Evolutionary conservation across 2,888 invertebrate species (phyloP), one percentile per base, ranked within the genome.

Genomic region (Tuta absoluta): DNA sequence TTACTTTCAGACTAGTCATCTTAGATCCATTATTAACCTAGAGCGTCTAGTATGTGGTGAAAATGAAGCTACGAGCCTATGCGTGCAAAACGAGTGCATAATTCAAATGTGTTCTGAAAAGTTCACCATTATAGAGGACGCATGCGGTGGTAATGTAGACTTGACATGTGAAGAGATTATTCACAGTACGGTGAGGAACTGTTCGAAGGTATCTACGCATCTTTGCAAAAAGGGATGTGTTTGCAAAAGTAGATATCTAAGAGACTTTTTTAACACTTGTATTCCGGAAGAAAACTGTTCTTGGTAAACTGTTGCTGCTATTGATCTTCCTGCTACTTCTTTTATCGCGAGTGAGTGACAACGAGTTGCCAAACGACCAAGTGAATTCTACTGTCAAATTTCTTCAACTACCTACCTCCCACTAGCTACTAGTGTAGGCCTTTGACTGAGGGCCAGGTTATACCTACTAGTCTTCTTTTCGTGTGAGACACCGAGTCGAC

Each of bases 141-240:
- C 10, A 11, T 51, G 51, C 12, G 21, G 19, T 10, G 51, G 51
- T 2, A 11, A 19, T 2, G 12, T 51, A 12, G 51, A 51, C 51
- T 51, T 51, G 51, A 51, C 51, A 10, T 51, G 51, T 21, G 51
- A 51, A 51, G 51, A 21, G 45, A 45, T 45, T n/a, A 45, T 45
- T n/a, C 45, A 45, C 8, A 2, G 51, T 10, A 3, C 51, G 8
- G 7, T 21, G 51, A 51, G 11, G 1, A 51, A 21, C 23, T 21
- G 23, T 21, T 51, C 51, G 7, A 51, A 51, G 10, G 51, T 23
- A 0, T 19, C 19, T 2, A 0, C 5, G 21, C 21, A 12, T 21
- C 21, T 21, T 8, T 51, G 51, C 10, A 51, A 2, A 23, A 19
- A 2, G 4, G 51, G 51, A 51, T 51, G 51, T 19, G 23, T 51